phyloP scores from a whole-genome alignment of 2,888 invertebrate genomes.

The Steinernema scapterisci region DNA sequence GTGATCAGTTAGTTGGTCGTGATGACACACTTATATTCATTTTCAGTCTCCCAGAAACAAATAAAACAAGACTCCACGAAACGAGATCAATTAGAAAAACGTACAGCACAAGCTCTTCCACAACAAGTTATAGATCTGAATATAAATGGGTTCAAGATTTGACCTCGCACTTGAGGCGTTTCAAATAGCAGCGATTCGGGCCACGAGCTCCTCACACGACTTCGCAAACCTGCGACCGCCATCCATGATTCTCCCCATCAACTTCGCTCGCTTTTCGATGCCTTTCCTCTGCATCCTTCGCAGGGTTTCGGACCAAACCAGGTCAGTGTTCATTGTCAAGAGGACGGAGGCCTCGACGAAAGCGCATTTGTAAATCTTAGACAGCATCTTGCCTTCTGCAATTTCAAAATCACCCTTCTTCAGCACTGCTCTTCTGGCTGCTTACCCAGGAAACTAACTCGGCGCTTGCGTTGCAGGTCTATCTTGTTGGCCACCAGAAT shows the following conservation, averaged over 20 bases:
- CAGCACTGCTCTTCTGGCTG: too few species aligned
- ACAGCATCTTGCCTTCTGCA: constrained; percentile 62
- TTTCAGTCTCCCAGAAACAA: too few species aligned
- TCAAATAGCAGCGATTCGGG: constrained; percentile 43
- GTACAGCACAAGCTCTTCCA: too few species aligned
- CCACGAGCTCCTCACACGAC: constrained; percentile 62
- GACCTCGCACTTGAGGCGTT: background rate
- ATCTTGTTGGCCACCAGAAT: constrained; percentile 63
- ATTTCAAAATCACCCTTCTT: background rate
- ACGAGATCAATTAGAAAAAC: too few species aligned
- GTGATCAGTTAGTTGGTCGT: too few species aligned
- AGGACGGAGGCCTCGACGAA: constrained; percentile 61
- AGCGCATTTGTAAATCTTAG: constrained; percentile 62
- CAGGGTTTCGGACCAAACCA: constrained; percentile 56
- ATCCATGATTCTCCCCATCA: constrained; percentile 44
- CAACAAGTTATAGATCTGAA: background rate
- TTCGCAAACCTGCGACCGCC: constrained; percentile 58
- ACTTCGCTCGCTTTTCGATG: constrained; percentile 10
- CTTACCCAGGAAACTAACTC: constrained; percentile 58
- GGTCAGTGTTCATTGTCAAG: constrained; percentile 57
- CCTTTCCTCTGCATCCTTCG: constrained; percentile 49
- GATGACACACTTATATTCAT: too few species aligned
- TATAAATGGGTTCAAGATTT: background rate
- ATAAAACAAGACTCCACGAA: too few species aligned
- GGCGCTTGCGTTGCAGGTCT: constrained; percentile 62